Evolutionary conservation across 2,113 vertebrate genomes (phyloP).

Genomic region (Mormoops blainvillei): DNA sequence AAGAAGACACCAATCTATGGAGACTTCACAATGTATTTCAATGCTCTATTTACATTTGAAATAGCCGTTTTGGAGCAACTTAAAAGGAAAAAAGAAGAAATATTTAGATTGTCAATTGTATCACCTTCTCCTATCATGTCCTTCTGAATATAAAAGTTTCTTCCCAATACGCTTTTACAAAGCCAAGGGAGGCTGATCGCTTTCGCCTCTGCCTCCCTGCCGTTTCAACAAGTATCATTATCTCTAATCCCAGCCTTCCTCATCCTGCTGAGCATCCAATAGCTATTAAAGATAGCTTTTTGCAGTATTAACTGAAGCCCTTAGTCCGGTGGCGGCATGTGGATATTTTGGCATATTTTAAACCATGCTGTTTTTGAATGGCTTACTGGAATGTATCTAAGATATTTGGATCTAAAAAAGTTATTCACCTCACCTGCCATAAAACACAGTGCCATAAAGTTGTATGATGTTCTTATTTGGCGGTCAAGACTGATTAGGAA

Average conservation of each 20-base stretch:
- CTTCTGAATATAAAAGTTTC: slow-evolving; percentile 38
- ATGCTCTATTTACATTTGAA: slow-evolving; percentile 28
- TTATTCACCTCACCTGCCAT: neutral
- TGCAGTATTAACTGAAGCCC: slow-evolving; percentile 60
- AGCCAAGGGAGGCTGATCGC: slow-evolving; percentile 37
- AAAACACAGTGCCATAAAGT: neutral
- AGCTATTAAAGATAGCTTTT: slow-evolving; percentile 72
- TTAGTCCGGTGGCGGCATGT: slow-evolving; percentile 31
- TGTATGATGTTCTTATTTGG: neutral
- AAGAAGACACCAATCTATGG: neutral
- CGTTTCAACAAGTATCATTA: slow-evolving; percentile 71
- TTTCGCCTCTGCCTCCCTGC: slow-evolving; percentile 60
- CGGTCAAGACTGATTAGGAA: neutral
- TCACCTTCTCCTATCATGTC: slow-evolving; percentile 28
- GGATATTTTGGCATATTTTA: slow-evolving; percentile 55
- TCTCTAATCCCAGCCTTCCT: slow-evolving; percentile 72
- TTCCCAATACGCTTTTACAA: slow-evolving; percentile 54
- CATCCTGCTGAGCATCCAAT: slow-evolving; percentile 65
- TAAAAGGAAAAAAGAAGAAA: slow-evolving; percentile 26
- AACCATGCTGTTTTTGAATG: slow-evolving; percentile 12
- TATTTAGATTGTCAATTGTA: slow-evolving; percentile 38
- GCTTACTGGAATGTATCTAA: slow-evolving; percentile 45
- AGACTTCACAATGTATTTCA: neutral
- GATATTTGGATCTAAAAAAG: neutral
- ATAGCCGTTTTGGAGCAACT: neutral